Percentiles rank a stretch among this genome's conserved stretches.
These are phyloP conservation scores for Eudyptes chrysolophus DNA, from an alignment of 2,113 vertebrate genomes.

Conservation along the genomic window DNA sequence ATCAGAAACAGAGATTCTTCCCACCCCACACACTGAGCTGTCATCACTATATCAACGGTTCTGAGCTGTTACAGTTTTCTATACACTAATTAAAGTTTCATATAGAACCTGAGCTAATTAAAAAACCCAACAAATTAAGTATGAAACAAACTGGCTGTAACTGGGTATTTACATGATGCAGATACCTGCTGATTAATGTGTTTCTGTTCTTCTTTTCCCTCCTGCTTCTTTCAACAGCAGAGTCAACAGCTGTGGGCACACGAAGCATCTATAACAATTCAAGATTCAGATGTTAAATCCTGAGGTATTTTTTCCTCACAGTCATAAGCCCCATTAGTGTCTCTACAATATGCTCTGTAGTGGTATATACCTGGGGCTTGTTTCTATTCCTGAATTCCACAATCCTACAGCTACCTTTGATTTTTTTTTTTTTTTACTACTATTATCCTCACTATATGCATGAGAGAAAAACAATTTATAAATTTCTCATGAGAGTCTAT, in stretches of 20 bases:
- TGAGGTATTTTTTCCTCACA: not conserved
- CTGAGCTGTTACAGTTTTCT: not conserved
- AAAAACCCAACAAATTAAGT: not conserved
- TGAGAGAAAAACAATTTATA: not conserved
- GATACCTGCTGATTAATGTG: not conserved
- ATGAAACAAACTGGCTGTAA: not conserved
- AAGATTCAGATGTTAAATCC: conserved; percentile 34
- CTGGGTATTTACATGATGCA: not conserved
- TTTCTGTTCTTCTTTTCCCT: not conserved
- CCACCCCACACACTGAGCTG: not conserved
- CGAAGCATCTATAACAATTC: not conserved
- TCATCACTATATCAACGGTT: not conserved
- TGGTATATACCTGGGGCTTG: not conserved
- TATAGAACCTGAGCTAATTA: conserved; percentile 9
- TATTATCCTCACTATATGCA: not conserved
- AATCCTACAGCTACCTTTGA: not conserved
- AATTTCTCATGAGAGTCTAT: not conserved
- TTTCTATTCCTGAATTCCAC: not conserved
- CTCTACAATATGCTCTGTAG: not conserved
- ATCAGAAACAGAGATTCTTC: not conserved
- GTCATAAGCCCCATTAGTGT: not conserved
- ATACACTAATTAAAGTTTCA: not conserved
- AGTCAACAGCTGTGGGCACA: conserved; percentile 7
- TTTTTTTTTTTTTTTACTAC: not conserved
- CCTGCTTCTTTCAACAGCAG: not conserved